Percentiles rank a stretch among this genome's conserved stretches.
phyloP scores from a whole-genome alignment of 2,888 invertebrate species.

The Norana najaformis region DNA sequence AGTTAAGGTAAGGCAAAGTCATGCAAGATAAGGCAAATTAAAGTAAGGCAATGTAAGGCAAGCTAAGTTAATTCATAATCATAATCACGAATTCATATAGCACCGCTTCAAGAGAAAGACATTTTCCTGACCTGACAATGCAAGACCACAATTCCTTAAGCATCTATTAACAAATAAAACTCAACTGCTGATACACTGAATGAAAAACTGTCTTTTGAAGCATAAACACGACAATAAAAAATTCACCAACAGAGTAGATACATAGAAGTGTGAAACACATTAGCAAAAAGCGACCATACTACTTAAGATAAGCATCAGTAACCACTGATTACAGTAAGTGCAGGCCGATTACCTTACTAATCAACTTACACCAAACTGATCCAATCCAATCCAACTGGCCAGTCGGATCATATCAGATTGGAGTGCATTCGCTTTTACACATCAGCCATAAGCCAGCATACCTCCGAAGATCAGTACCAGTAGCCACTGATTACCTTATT shows the following conservation, averaged over 20 bases:
- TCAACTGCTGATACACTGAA: background rate
- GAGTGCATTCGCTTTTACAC: too few species aligned
- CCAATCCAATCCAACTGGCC: background rate
- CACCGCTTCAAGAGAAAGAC: too few species aligned
- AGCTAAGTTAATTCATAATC: background rate
- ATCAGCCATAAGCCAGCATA: too few species aligned
- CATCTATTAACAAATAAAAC: background rate
- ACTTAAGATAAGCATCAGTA: background rate
- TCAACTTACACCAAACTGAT: background rate
- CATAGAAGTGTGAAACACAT: background rate
- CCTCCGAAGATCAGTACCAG: background rate
- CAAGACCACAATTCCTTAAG: too few species aligned
- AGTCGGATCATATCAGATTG: too few species aligned
- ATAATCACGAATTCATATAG: too few species aligned
- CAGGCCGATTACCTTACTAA: background rate
- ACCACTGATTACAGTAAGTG: background rate
- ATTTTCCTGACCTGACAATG: too few species aligned
- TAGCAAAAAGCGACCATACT: too few species aligned
- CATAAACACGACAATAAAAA: background rate
- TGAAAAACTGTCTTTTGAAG: background rate
- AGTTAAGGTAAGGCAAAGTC: background rate
- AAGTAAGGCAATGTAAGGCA: background rate
- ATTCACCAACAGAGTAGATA: background rate
- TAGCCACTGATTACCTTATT: background rate
- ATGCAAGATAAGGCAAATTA: background rate